Evolutionary conservation across 2,797 vertebrate species (phyloP), one percentile per base, ranked within the genome.

Genomic region (Decapterus maruadsi): DNA sequence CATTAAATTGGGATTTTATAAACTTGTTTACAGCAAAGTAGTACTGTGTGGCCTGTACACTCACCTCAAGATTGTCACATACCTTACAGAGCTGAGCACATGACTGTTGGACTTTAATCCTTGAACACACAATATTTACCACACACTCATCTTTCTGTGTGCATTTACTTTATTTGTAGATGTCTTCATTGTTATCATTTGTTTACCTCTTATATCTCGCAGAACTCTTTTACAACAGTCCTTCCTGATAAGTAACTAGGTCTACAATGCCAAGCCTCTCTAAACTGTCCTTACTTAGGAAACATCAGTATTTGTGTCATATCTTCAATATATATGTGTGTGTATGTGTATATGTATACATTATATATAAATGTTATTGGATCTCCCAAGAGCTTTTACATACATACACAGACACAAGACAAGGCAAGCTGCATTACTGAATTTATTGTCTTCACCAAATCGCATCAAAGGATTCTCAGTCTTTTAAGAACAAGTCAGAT

Each of bases 391-490:
- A 31, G 10, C 17, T 20, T 34, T 54, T 36, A 4, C 6, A 16
- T 7, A 34, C 36, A 19, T 10, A 68, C 26, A 59, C 11, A 2
- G 58, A 60, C 34, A 69, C 20, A 62, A 64, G 38, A 69, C 20
- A 62, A 64, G 36, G 69, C 46, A 2, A 0, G 13, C 71, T 81
- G 61, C 51, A 81, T 68, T 62, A 46, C 70, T 81, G 45, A 60
- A 42, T 93, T 94, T 91, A 90, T 91, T 92, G 45, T 84, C 72
- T 85, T 69, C 78, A 85, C 72, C 65, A 82, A 82, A 90, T 84
- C 83, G 81, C 90, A 90, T 87, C 90, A 86, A 80, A 81, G 38
- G 74, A 55, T 59, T 78, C 51, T 65, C 38, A 67, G 63, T 64
- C 65, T 73, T 77, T 83, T 55, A 80, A 84, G 40, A 74, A 79